Evolutionary conservation across 1,140 invertebrate species (phyloP), one percentile per base, ranked within the genome.

Genomic region (Lanistes nyassanus): DNA sequence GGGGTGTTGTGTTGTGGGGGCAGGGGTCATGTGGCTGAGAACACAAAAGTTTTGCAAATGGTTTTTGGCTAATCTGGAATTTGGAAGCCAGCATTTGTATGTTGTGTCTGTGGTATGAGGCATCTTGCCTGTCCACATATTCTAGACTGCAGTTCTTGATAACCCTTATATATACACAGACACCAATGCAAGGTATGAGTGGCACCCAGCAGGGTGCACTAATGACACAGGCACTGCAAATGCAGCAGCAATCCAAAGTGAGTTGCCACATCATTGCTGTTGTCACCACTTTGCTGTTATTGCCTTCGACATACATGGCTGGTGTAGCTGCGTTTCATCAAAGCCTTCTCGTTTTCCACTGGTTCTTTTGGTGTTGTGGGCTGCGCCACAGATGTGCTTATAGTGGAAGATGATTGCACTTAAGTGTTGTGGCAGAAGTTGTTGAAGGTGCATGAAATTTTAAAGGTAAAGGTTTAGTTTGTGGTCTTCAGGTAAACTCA

Each of bases 191-290:
- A 31, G 70, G 70, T 58, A 37, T 72, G 56, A 56, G 55, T 9
- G 56, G 55, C 19, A 21, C 55, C 36, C 70, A 60, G 55, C 56
- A 60, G 70, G 73, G 71, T 60, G 64, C 53, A 21, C 75, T 79
- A 47, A 75, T 83, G 64, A 75, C 80, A 29, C 82, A 81, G 69
- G 69, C 79, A 23, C 72, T 82, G 34, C 81, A 82, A 65, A 67
- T 83, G 67, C 79, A 81, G 37, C 78, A 80, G 60, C 82, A 83
- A 47, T 75, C 75, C 31, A 78, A 79, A 55, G 78, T 79, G 60
- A 69, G 76, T 56, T 36, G 5, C 19, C 42, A 19, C 26, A 42
- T 36, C 31, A 26, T 31, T 55, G 34, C 29, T 37, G n/a, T 31
- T 26, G 34, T 64, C 31, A 29, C 31, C 19, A 26, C 23, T 69